These are phyloP conservation scores for Carabus problematicus DNA, from an alignment of 2,888 invertebrate genomes.

Conservation along the genomic window DNA sequence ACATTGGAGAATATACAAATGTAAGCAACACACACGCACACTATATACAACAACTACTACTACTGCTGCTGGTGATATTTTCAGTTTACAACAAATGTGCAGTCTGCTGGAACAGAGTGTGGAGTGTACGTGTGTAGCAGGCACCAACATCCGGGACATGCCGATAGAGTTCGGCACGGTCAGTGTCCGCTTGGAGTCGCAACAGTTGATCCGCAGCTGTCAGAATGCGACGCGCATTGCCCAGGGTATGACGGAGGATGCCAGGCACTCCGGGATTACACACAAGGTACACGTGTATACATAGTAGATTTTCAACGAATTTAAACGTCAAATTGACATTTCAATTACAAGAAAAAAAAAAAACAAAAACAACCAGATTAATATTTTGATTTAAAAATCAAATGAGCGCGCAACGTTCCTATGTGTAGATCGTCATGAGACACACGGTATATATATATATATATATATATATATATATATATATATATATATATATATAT, in stretches of 20 bases:
- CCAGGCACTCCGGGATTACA: slow-evolving; percentile 57
- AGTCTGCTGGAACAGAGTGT: slow-evolving; percentile 77
- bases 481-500: no score
- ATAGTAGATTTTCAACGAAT: not conserved
- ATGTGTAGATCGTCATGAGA: no score
- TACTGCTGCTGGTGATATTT: slow-evolving; percentile 35
- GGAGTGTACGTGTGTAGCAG: slow-evolving; percentile 71
- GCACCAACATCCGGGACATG: slow-evolving; percentile 53
- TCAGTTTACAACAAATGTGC: slow-evolving; percentile 81
- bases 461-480: no score
- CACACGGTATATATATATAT: no score
- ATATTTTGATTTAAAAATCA: no score
- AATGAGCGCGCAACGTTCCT: no score
- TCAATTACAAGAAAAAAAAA: no score
- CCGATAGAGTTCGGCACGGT: slow-evolving; percentile 56
- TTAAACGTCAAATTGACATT: no score
- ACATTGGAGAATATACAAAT: slow-evolving; percentile 77
- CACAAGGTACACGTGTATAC: slow-evolving; percentile 55
- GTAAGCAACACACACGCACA: slow-evolving; percentile 53
- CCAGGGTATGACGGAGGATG: slow-evolving; percentile 54
- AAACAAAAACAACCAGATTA: no score
- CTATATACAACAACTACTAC: not conserved
- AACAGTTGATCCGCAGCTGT: slow-evolving; percentile 59
- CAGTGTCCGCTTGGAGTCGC: slow-evolving; percentile 58
- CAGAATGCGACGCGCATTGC: slow-evolving; percentile 57